phyloP scores from a whole-genome alignment of 2,888 invertebrate species.

The Eupithecia inturbata region DNA sequence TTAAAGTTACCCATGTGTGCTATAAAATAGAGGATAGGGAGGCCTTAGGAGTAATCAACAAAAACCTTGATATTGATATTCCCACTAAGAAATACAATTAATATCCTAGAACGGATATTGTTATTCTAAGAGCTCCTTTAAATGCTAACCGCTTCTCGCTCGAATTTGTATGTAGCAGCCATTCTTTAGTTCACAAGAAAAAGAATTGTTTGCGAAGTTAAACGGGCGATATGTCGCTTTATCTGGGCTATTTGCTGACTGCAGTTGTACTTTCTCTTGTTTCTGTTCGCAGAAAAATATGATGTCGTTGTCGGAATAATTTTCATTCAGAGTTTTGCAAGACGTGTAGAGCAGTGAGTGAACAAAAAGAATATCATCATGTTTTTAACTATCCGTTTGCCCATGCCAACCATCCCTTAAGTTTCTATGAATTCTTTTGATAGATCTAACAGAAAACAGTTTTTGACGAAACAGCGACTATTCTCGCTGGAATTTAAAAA shows the following conservation, averaged over 20 bases:
- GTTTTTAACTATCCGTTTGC: background rate
- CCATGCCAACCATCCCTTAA: background rate
- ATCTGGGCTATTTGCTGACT: slow-evolving; percentile 27
- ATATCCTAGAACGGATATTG: background rate
- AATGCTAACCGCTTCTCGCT: slow-evolving; percentile 52
- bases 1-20: background rate
- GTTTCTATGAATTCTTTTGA: too few species aligned
- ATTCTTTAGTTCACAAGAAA: slow-evolving; percentile 43
- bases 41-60: background rate
- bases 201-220: slow-evolving; percentile 45
- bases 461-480: background rate
- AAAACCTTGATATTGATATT: background rate
- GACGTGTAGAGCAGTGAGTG: background rate
- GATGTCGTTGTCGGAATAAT: slow-evolving; percentile 11
- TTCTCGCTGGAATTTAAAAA: background rate
- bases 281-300: slow-evolving; percentile 18
- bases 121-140: slow-evolving; percentile 57
- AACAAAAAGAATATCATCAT: background rate
- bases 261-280: slow-evolving; percentile 24
- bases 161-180: slow-evolving; percentile 47
- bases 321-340: slow-evolving; percentile 4
- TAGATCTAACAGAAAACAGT: too few species aligned
- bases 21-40: too few species aligned
- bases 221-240: slow-evolving; percentile 28
- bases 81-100: background rate